Conservation (phyloP, 2,888 invertebrate genomes). For the Chromoteleia sp. region DNA sequence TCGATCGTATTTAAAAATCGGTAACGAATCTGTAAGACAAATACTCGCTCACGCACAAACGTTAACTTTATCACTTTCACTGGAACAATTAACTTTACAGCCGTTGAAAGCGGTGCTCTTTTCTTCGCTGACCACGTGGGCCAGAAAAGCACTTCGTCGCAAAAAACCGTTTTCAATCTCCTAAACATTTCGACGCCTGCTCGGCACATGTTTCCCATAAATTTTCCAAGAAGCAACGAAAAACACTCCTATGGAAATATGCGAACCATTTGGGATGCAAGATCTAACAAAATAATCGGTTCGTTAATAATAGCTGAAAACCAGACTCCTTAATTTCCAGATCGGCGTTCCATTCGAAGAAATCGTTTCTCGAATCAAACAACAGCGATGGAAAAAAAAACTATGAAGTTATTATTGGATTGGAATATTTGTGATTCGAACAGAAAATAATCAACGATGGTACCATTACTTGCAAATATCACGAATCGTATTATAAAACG, state of each 20-base stretch:
- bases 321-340: no score
- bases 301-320: constrained; percentile 28
- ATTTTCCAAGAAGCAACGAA: constrained; percentile 18
- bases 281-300: constrained; percentile 26
- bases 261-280: constrained; percentile 6
- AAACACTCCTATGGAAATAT: background rate
- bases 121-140: background rate
- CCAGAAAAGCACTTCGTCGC: background rate
- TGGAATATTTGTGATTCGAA: no score
- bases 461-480: no score
- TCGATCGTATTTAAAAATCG: no score
- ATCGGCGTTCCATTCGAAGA: no score
- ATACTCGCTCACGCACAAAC: no score
- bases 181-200: constrained; percentile 14
- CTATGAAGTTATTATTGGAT: no score
- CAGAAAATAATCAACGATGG: no score
- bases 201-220: constrained; percentile 31
- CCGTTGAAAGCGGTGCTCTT: background rate
- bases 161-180: background rate
- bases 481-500: no score
- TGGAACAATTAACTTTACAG: background rate
- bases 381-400: no score
- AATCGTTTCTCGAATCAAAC: no score
- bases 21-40: no score
- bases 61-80: background rate